These are phyloP conservation scores for Suricata suricatta DNA, from an alignment of 2,113 vertebrate species.

Conservation along the genomic window DNA sequence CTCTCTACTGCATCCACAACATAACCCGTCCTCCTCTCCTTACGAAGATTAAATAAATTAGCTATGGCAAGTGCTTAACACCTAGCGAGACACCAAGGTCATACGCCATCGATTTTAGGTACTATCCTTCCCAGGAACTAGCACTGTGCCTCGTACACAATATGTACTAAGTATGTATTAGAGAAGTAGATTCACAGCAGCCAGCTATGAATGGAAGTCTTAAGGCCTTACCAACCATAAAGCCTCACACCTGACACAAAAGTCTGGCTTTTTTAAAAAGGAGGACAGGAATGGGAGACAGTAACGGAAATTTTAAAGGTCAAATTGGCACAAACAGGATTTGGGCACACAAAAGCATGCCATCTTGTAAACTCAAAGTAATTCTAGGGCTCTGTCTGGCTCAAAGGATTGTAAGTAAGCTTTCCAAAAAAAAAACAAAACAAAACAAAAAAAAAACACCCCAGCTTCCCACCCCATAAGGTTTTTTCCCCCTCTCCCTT, in stretches of 20 bases:
- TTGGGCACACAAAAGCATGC: slow-evolving; percentile 74
- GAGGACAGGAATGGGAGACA: not conserved
- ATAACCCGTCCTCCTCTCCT: not conserved
- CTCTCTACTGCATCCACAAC: not conserved
- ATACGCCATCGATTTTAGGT: not conserved
- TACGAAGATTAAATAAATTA: not conserved
- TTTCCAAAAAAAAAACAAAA: slow-evolving; percentile 9
- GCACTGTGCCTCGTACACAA: not conserved
- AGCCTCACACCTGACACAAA: slow-evolving; percentile 4
- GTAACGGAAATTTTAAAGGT: slow-evolving; percentile 78
- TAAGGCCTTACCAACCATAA: not conserved
- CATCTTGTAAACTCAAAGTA: slow-evolving; percentile 75
- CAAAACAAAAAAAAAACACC: not conserved
- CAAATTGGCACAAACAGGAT: slow-evolving; percentile 79
- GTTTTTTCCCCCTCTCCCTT: not conserved
- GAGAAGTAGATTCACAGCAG: not conserved
- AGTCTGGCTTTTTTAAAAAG: not conserved
- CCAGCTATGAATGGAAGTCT: not conserved
- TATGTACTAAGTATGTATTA: not conserved
- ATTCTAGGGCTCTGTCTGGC: slow-evolving; percentile 49
- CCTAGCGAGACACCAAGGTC: not conserved
- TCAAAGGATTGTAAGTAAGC: slow-evolving; percentile 64
- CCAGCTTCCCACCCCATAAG: not conserved
- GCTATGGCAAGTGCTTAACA: not conserved
- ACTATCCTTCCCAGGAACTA: not conserved